Conservation (phyloP, 2,797 vertebrate genomes). For the Lepilemur ruficaudatus region DNA sequence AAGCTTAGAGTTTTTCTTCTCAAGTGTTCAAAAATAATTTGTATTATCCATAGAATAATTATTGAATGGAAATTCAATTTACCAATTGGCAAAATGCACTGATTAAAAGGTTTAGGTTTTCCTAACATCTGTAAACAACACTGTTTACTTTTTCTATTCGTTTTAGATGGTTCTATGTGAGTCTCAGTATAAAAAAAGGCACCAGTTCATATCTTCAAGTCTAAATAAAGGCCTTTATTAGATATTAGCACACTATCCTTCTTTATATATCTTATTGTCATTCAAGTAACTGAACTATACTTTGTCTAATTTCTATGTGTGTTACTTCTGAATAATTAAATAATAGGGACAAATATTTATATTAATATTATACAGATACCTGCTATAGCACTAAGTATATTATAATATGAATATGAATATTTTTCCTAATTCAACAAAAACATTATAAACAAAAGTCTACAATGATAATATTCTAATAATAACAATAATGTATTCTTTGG, state of each 20-base stretch:
- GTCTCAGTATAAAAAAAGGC: slow-evolving; percentile 6
- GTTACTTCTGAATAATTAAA: not conserved
- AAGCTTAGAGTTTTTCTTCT: not conserved
- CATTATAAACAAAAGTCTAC: not conserved
- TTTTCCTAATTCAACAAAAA: not conserved
- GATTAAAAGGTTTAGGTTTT: not conserved
- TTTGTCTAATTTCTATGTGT: not conserved
- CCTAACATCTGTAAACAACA: not conserved
- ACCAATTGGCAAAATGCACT: not conserved
- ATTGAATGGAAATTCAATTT: not conserved
- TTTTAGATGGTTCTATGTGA: not conserved
- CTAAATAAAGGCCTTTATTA: slow-evolving; percentile 29
- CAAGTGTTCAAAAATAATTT: not conserved
- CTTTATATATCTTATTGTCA: slow-evolving; percentile 24
- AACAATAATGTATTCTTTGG: not conserved
- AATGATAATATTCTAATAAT: not conserved
- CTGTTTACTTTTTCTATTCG: not conserved
- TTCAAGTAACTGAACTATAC: not conserved
- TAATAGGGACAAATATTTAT: not conserved
- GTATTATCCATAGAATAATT: not conserved
- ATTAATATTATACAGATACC: not conserved
- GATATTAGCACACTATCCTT: not conserved
- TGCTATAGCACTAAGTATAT: not conserved
- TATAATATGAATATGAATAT: not conserved
- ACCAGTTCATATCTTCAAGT: slow-evolving; percentile 16